phyloP scores from a whole-genome alignment of 2,888 invertebrate species.

The Atethmia centrago region DNA sequence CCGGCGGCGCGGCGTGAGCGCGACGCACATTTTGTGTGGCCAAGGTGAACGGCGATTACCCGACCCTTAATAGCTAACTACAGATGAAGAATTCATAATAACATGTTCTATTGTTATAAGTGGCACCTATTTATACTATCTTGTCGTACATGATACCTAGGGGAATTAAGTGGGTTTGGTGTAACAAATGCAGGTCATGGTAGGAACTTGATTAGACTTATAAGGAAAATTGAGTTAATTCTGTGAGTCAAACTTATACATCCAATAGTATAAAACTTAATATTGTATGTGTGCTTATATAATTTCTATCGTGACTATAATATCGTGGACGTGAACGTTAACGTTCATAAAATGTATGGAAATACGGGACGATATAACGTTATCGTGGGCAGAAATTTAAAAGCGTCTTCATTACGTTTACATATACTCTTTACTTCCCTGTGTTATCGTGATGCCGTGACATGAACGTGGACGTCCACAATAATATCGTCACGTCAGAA shows the following conservation, averaged over 20 bases:
- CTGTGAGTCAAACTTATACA: neutral
- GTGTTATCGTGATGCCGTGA: too few species aligned
- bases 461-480: too few species aligned
- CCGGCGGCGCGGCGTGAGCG: too few species aligned
- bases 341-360: neutral
- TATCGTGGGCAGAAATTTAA: too few species aligned
- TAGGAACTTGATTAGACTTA: neutral
- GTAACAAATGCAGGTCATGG: constrained; percentile 28
- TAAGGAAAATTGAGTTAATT: neutral
- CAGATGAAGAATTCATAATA: constrained; percentile 38
- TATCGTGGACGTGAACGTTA: too few species aligned
- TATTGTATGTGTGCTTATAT: neutral
- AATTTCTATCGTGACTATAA: too few species aligned
- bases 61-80: constrained; percentile 23
- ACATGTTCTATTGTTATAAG: constrained; percentile 36
- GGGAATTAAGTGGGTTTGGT: constrained; percentile 7
- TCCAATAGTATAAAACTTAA: neutral
- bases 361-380: too few species aligned
- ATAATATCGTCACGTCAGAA: too few species aligned
- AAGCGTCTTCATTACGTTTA: too few species aligned
- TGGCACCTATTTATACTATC: constrained; percentile 11
- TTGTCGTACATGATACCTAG: constrained; percentile 15
- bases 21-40: too few species aligned
- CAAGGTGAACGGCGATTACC: too few species aligned
- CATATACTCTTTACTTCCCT: too few species aligned